Evolutionary conservation across 2,797 vertebrate genomes (phyloP).

Genomic region (Tragopan temminckii): DNA sequence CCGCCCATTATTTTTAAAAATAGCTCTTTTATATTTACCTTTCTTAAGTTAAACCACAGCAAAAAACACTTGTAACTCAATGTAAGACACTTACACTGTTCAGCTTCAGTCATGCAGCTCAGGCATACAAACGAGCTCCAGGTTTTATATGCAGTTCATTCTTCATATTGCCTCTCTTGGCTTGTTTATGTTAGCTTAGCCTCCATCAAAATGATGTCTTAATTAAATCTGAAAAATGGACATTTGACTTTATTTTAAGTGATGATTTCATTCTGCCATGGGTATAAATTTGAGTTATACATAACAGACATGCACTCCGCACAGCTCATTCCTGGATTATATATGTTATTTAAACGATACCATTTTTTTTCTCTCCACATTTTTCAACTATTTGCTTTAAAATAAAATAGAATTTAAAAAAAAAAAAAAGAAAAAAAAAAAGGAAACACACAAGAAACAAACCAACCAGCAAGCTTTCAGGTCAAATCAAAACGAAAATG

Average conservation of each 20-base stretch:
- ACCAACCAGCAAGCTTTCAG: background rate
- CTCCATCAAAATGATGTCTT: conserved; percentile 77
- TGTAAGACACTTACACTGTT: conserved; percentile 20
- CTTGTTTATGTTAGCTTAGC: conserved; percentile 74
- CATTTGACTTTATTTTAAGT: conserved; percentile 77
- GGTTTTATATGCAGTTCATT: conserved; percentile 77
- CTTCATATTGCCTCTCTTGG: conserved; percentile 68
- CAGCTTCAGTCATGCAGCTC: conserved; percentile 49
- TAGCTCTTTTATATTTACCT: conserved; percentile 39
- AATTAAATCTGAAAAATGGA: conserved; percentile 81
- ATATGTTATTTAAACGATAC: conserved; percentile 3
- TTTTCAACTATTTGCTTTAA: conserved; percentile 35
- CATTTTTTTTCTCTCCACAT: conserved; percentile 9
- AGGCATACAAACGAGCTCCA: conserved; percentile 70
- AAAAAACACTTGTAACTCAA: conserved; percentile 59
- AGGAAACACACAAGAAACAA: background rate
- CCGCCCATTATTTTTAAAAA: conserved; percentile 52
- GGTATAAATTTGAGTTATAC: conserved; percentile 63
- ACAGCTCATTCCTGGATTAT: conserved; percentile 28
- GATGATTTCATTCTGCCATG: conserved; percentile 68
- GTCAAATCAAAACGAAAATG: background rate
- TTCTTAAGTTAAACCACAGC: conserved; percentile 44
- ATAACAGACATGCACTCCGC: conserved; percentile 29
- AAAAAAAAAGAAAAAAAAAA: rapidly evolving
- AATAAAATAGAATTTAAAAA: background rate